Base-by-base conservation (phyloP, 2,797 vertebrate species). In the Vireo griseus region DNA sequence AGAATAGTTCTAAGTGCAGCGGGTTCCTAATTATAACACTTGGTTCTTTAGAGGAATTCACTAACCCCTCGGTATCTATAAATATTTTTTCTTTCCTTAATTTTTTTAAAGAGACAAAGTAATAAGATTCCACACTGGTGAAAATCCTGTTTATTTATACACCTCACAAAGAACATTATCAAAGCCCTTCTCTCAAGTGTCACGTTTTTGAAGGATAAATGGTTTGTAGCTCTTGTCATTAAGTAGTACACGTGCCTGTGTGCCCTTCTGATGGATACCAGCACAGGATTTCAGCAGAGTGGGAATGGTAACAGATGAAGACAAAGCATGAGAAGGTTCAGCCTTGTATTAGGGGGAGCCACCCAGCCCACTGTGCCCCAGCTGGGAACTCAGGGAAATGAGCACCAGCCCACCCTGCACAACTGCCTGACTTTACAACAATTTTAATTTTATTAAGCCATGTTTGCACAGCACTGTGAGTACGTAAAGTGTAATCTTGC, bases 1-100 rank as follows among this genome's bases (percentile, higher is more conserved):
- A 86, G 89, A 95, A 83, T 26, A 96, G 58, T 94, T 92, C 87
- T 94, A 90, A 94, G 78, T 75, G 94, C 66, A 77, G 91, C 0
- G 4, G 63, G 72, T 69, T 96, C 82, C 95, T 95, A 96, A 95
- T 95, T 96, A 93, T 95, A 96, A 95, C 66, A 91, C 75, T 91
- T 63, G 45, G 55, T 86, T 88, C 92, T 91, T 88, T 35, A 94
- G 47, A 97, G 80, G 90, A 95, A 95, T 91, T 96, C 89, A 95
- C 69, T 71, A 88, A 88, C 82, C 86, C 83, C 78, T 89, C 44
- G 51, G 73, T 94, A 94, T 81, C 90, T 90, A 84, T 75, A 96
- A 96, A 96, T 94, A 96, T 91, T 92, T 91, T 80, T 81, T 45
- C 91, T 92, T 92, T 59, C 40, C 57, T 66, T 86, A n/a, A 11